Conservation (phyloP, 2,113 vertebrate species). For the Cyanistes caeruleus region DNA sequence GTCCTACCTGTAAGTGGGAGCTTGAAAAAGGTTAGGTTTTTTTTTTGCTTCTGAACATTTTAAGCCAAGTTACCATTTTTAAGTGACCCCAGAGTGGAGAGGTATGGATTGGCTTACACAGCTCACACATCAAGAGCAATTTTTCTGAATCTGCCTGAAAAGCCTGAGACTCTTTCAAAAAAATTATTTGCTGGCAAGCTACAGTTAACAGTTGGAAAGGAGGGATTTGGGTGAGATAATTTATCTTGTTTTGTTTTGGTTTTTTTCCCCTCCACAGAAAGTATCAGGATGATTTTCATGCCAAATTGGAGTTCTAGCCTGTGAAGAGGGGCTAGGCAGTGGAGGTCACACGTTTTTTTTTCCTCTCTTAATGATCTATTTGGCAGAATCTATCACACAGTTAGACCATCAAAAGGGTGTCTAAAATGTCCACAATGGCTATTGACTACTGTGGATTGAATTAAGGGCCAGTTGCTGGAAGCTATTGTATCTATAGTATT, state of each 20-base stretch:
- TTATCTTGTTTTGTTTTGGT: neutral
- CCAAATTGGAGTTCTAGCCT: neutral
- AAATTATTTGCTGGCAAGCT: neutral
- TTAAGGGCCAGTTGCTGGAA: neutral
- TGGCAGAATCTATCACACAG: neutral
- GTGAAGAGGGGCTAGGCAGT: neutral
- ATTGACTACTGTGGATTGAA: neutral
- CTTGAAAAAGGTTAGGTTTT: neutral
- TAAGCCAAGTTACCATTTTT: neutral
- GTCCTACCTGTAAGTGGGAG: neutral
- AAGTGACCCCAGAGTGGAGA: neutral
- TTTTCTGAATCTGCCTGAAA: neutral
- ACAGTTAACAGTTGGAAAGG: neutral
- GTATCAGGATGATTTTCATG: neutral
- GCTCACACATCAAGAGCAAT: neutral
- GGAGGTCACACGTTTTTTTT: neutral
- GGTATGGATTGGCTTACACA: neutral
- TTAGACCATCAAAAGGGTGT: neutral
- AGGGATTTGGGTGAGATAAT: neutral
- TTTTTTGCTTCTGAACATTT: conserved; percentile 10
- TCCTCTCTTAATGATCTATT: neutral
- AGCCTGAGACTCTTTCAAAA: neutral
- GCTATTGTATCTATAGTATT: neutral
- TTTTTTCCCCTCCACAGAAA: neutral
- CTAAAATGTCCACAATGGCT: neutral